Base-by-base conservation (phyloP, 2,113 vertebrate species). In the Acanthochromis polyacanthus region DNA sequence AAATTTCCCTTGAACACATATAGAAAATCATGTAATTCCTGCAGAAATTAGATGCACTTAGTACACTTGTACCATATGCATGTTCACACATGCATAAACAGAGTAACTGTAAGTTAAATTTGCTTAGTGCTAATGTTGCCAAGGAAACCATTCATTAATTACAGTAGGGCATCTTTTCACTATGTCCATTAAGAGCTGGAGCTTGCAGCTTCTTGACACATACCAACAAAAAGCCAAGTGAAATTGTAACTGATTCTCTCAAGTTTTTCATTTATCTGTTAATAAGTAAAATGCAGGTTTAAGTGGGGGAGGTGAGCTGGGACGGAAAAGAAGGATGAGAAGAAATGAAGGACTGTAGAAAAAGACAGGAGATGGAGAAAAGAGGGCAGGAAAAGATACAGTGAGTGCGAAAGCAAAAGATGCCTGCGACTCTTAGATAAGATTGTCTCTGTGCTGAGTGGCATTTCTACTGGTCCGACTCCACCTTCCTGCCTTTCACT, bases 381-480 rank as follows among this genome's bases (percentile, higher is more conserved):
- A 65, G 32, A 56, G 23, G 16, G 17, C 15, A 15, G 59, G 68
- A 52, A 69, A 45, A 55, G 48, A 81, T 43, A 65, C 28, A 62
- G 28, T 38, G 58, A 66, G 43, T 20, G 40, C 60, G 43, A 48
- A 48, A 56, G 45, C 38, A 56, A 87, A 71, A 76, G 58, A 77
- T 76, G 87, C 83, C 92, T 92, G 86, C 81, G 87, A 82, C 78
- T 82, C 78, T 75, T 80, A 82, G 90, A 94, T 93, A 94, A 93
- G 90, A 92, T 92, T 92, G 78, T 83, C 73, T 83, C 51, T 62
- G 79, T 84, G 79, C 68, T 89, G 80, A 92, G 73, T 90, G 90
- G 82, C 71, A 58, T 92, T 90, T 90, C 85, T 75, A 71, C 83
- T 78, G 77, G 67, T 68, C 71, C 57, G 78, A 82, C 89, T 86